Percentiles rank a stretch among this genome's conserved stretches.
Evolutionary conservation across 2,797 vertebrate genomes (phyloP).

Genomic region (Taenioides sp.): DNA sequence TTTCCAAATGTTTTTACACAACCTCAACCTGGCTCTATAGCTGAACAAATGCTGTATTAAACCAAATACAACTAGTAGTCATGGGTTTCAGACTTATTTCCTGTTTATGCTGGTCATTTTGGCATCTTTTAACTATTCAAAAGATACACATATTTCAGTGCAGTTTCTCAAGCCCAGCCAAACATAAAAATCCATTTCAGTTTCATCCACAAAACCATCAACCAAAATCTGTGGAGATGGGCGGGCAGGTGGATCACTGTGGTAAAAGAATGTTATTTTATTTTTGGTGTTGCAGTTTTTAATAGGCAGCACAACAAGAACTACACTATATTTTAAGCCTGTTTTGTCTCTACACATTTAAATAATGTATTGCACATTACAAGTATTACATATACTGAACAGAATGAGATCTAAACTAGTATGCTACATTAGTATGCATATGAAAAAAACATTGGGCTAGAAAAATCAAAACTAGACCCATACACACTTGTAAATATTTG

Average conservation of each 20-base stretch:
- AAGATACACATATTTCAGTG: neutral
- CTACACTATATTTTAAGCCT: neutral
- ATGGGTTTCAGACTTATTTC: neutral
- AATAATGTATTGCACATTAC: neutral
- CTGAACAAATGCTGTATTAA: neutral
- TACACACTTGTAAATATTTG: slow-evolving; percentile 36
- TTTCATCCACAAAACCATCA: no score
- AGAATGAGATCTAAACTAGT: neutral
- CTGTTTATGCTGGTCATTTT: neutral
- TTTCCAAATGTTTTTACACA: neutral
- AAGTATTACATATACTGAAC: neutral
- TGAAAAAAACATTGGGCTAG: slow-evolving; percentile 9
- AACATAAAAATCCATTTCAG: no score
- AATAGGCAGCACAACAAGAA: no score
- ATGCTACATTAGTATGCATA: neutral
- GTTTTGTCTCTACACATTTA: neutral
- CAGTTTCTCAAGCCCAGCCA: no score
- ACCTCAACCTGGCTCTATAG: neutral
- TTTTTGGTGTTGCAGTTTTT: no score
- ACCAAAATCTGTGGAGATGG: no score
- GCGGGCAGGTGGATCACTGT: no score
- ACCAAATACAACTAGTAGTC: neutral
- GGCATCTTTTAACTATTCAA: neutral
- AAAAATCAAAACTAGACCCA: slow-evolving; percentile 22
- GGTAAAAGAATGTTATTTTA: no score